These are phyloP conservation scores for Spea bombifrons DNA, from an alignment of 2,113 vertebrate species.

Conservation along the genomic window DNA sequence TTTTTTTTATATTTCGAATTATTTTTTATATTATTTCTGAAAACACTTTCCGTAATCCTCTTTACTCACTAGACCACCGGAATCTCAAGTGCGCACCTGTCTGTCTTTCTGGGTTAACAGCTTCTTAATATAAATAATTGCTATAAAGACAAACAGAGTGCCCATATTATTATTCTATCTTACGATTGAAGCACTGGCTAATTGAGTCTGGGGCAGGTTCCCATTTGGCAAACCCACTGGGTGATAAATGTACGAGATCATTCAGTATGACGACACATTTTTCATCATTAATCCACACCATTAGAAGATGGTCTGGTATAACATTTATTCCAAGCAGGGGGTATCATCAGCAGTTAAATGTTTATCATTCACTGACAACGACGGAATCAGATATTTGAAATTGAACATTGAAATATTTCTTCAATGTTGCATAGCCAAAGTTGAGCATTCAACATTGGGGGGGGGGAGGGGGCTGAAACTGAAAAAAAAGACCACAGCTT, in stretches of 20 bases:
- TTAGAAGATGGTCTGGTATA: conserved; percentile 83
- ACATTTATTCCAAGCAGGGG: conserved; percentile 87
- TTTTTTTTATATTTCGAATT: too few relatives aligned
- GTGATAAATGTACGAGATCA: conserved; percentile 89
- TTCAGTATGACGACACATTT: conserved; percentile 86
- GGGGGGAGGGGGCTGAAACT: too few relatives aligned
- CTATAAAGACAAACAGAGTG: neutral
- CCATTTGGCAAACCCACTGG: conserved; percentile 68
- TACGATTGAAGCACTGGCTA: conserved; percentile 54
- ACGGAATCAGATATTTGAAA: conserved; percentile 58
- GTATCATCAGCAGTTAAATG: conserved; percentile 79
- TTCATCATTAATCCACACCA: conserved; percentile 96
- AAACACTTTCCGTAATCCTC: too few relatives aligned
- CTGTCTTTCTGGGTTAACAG: neutral
- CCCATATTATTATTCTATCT: neutral
- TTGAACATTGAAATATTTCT: conserved; percentile 65
- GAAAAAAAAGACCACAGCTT: too few relatives aligned
- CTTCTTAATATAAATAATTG: neutral
- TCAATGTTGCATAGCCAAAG: conserved; percentile 34
- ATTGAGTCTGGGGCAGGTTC: conserved; percentile 68
- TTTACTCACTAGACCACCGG: too few relatives aligned
- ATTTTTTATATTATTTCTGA: too few relatives aligned
- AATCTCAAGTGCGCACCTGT: too few relatives aligned
- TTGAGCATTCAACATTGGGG: neutral
- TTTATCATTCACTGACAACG: conserved; percentile 77